phyloP scores from a whole-genome alignment of 2,888 invertebrate species.

The Mythimna ferrago region DNA sequence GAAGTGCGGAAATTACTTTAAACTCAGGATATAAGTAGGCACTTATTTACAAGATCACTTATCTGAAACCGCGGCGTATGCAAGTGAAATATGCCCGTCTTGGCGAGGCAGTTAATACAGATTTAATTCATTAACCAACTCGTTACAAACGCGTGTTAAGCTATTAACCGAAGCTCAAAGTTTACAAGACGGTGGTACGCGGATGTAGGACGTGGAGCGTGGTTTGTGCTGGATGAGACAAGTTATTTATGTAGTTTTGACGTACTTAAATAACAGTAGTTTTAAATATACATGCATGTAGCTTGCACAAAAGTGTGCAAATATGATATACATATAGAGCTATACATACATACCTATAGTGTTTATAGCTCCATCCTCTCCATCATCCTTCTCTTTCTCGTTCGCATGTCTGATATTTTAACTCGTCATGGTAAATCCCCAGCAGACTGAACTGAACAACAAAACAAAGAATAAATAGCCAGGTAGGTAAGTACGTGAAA shows the following conservation, averaged over 20 bases:
- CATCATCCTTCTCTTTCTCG: too few relatives aligned
- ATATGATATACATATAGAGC: too few relatives aligned
- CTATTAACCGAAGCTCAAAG: conserved; percentile 77
- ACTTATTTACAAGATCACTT: conserved; percentile 48
- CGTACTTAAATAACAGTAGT: too few relatives aligned
- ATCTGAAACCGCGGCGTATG: conserved; percentile 54
- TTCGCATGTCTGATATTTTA: too few relatives aligned
- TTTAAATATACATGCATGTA: too few relatives aligned
- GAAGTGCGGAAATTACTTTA: conserved; percentile 32
- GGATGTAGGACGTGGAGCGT: conserved; percentile 53
- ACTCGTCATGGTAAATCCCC: too few relatives aligned
- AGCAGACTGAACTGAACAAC: too few relatives aligned
- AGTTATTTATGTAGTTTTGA: background rate
- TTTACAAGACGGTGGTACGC: conserved; percentile 73
- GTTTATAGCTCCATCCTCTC: too few relatives aligned
- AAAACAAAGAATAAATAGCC: too few relatives aligned
- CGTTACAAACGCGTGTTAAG: conserved; percentile 82
- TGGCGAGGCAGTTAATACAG: conserved; percentile 74
- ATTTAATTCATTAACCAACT: conserved; percentile 85
- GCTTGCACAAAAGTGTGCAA: too few relatives aligned
- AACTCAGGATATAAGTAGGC: conserved; percentile 33
- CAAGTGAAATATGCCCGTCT: conserved; percentile 55
- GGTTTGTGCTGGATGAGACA: conserved; percentile 54
- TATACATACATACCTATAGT: too few relatives aligned
- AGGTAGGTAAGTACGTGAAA: too few relatives aligned